Evolutionary conservation across 2,113 vertebrate genomes (phyloP).

Genomic region (Dipodomys stephensi): DNA sequence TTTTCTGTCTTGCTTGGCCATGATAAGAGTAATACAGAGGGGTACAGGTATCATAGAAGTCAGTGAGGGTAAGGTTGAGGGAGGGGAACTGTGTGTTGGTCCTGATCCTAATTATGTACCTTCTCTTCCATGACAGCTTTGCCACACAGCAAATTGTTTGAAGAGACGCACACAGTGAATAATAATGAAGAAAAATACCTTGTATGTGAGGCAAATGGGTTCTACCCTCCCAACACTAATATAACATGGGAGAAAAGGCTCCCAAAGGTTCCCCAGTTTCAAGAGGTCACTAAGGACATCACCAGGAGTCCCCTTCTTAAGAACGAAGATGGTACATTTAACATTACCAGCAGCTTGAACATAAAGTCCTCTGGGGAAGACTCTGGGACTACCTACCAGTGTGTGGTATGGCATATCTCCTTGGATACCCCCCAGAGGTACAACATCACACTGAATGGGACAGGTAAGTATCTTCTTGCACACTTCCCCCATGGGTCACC

Average conservation of each 20-base stretch:
- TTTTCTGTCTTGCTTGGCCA: neutral
- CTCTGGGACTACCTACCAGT: conserved; percentile 35
- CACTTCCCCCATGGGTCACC: neutral
- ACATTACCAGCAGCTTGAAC: conserved; percentile 52
- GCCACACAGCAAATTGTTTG: conserved; percentile 1
- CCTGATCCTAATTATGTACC: neutral
- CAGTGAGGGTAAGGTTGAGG: neutral
- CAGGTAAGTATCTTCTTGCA: conserved; percentile 47
- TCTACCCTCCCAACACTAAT: conserved; percentile 52
- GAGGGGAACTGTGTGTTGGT: neutral
- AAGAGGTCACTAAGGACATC: neutral
- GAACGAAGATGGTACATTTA: conserved; percentile 69
- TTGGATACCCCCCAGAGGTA: fast-evolving
- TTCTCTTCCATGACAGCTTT: conserved; percentile 56
- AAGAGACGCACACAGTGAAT: neutral
- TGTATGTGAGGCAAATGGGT: conserved; percentile 39
- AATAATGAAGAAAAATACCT: neutral
- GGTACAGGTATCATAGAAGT: neutral
- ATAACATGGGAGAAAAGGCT: conserved; percentile 14
- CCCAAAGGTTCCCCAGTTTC: neutral
- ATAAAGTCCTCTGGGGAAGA: conserved; percentile 50
- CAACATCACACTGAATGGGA: neutral
- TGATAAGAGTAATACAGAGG: neutral
- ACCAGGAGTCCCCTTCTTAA: neutral
- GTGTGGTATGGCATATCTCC: conserved; percentile 56